A percentile compares a stretch with the other conserved stretches of the same genome.
Conservation (phyloP, 1,140 invertebrate species). For the Condylostylus longicornis region DNA sequence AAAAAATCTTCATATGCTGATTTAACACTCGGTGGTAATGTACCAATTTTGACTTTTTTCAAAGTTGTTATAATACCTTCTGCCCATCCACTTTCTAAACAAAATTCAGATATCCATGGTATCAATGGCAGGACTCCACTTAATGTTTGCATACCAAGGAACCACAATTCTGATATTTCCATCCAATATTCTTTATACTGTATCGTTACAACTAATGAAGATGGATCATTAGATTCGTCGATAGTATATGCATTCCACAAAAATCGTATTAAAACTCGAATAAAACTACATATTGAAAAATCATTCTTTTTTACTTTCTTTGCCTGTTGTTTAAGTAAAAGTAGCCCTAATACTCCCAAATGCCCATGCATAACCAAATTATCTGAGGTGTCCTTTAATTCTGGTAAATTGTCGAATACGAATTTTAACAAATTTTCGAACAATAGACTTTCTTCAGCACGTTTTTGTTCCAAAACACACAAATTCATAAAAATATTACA, state of each 20-base stretch:
- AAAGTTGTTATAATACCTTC: slow-evolving; percentile 69
- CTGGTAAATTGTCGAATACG: slow-evolving; percentile 71
- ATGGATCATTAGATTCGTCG: slow-evolving; percentile 69
- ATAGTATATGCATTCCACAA: slow-evolving; percentile 84
- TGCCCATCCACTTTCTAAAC: slow-evolving; percentile 81
- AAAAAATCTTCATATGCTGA: slow-evolving; percentile 81
- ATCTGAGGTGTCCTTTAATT: slow-evolving; percentile 64
- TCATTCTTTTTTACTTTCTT: slow-evolving; percentile 69
- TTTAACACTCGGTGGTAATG: slow-evolving; percentile 65
- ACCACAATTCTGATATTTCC: slow-evolving; percentile 82
- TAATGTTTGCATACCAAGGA: slow-evolving; percentile 84
- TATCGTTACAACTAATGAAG: slow-evolving; percentile 64
- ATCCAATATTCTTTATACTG: slow-evolving; percentile 75
- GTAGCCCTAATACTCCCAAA: slow-evolving; percentile 62
- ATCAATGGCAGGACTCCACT: slow-evolving; percentile 60
- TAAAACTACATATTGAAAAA: slow-evolving; percentile 73
- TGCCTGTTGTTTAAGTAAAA: slow-evolving; percentile 69
- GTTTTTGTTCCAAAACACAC: slow-evolving; percentile 67
- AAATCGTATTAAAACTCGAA: slow-evolving; percentile 74
- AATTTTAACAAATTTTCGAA: slow-evolving; percentile 73
- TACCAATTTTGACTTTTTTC: slow-evolving; percentile 63
- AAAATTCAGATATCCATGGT: slow-evolving; percentile 81
- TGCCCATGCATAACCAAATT: slow-evolving; percentile 75
- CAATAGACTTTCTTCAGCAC: slow-evolving; percentile 56
- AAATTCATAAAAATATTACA: slow-evolving; percentile 89